Evolutionary conservation across 2,888 invertebrate genomes (phyloP).

Genomic region (Tenthredo notha): DNA sequence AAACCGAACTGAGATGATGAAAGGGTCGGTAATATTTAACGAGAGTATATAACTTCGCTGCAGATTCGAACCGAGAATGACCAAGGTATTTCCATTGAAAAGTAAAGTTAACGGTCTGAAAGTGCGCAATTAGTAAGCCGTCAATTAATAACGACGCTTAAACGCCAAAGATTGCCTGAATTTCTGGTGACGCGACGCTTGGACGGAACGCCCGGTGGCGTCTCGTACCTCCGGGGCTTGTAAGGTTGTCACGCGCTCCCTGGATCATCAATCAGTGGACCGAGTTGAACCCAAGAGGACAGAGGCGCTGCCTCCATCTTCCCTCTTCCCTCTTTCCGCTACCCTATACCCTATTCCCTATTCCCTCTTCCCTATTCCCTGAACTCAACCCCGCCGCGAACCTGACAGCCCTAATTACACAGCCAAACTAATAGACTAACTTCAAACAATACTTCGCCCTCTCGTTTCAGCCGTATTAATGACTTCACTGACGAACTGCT

Average conservation of each 20-base stretch:
- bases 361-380: constrained; percentile 31
- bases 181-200: constrained; percentile 37
- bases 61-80: not conserved
- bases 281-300: constrained; percentile 46
- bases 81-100: constrained; percentile 37
- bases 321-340: constrained; percentile 20
- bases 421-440: constrained; percentile 62
- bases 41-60: constrained; percentile 6
- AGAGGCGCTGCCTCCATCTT: constrained; percentile 45
- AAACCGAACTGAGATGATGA: constrained; percentile 2
- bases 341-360: not conserved
- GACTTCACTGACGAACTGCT: constrained; percentile 54
- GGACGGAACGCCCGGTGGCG: not conserved
- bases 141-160: constrained; percentile 45
- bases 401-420: constrained; percentile 61
- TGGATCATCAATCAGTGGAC: constrained; percentile 54
- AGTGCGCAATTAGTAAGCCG: constrained; percentile 36
- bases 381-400: constrained; percentile 36
- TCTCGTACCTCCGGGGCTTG: constrained; percentile 52
- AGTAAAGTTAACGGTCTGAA: constrained; percentile 34
- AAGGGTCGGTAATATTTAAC: constrained; percentile 11
- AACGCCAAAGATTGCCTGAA: constrained; percentile 44
- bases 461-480: constrained; percentile 52
- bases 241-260: constrained; percentile 52
- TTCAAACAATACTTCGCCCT: constrained; percentile 63